Percentiles rank a stretch among this genome's conserved stretches.
phyloP scores from a whole-genome alignment of 2,797 vertebrate genomes.

The Pterois miles region DNA sequence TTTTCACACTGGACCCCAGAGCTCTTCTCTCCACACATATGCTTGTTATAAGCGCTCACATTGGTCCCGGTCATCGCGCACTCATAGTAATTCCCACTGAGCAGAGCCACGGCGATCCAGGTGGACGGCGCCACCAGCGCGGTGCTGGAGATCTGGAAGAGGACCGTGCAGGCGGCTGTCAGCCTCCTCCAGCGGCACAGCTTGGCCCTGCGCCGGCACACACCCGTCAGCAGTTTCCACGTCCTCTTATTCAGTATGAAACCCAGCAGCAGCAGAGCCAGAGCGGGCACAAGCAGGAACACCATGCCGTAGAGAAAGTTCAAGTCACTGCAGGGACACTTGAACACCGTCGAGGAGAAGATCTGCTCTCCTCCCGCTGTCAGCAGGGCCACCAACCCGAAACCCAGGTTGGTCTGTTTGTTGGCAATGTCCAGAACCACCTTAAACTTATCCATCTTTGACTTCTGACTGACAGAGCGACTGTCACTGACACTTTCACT shows the following conservation, averaged over 20 bases:
- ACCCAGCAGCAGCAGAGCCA: conserved; percentile 82
- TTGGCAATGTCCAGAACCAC: conserved; percentile 46
- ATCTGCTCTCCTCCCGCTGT: conserved; percentile 79
- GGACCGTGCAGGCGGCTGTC: neutral
- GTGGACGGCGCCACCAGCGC: conserved; percentile 80
- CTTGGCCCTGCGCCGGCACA: conserved; percentile 45
- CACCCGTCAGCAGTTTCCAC: conserved; percentile 79
- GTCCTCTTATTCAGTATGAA: conserved; percentile 67
- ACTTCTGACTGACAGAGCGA: neutral
- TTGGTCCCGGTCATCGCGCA: conserved; percentile 78
- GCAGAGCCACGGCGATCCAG: conserved; percentile 86
- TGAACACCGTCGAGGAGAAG: conserved; percentile 81
- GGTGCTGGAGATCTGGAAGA: conserved; percentile 28
- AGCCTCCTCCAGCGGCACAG: conserved; percentile 29
- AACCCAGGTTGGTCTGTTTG: conserved; percentile 67
- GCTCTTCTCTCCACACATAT: conserved; percentile 34
- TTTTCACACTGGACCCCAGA: fast-evolving
- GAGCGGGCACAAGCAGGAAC: conserved; percentile 85
- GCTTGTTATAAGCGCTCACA: fast-evolving
- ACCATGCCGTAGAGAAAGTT: conserved; percentile 80
- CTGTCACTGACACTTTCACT: conserved; percentile 19
- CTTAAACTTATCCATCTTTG: conserved; percentile 77
- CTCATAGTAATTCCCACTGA: conserved; percentile 79
- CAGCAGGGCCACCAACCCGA: conserved; percentile 77
- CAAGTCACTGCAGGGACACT: conserved; percentile 83